Evolutionary conservation across 2,888 invertebrate genomes (phyloP).

Genomic region (Lepeophtheirus nordmannii): DNA sequence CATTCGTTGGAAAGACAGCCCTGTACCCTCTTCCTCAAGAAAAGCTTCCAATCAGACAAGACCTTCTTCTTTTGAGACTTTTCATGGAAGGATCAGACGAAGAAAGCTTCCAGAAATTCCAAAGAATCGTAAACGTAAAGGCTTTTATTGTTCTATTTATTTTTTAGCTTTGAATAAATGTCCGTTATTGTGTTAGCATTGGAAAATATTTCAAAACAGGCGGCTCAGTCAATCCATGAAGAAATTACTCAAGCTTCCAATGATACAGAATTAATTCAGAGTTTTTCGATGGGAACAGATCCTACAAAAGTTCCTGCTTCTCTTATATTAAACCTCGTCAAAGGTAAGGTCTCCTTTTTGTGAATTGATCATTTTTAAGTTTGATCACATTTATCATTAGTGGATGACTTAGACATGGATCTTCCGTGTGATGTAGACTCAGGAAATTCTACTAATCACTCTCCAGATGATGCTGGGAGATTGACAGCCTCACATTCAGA

Average conservation of each 20-base stretch:
- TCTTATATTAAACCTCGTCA: neutral
- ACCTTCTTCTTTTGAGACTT: conserved; percentile 27
- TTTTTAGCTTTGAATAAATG: neutral
- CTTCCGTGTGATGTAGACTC: conserved; percentile 56
- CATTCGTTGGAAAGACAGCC: neutral
- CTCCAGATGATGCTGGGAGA: conserved; percentile 48
- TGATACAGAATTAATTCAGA: neutral
- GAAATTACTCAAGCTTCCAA: neutral
- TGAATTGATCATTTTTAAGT: neutral
- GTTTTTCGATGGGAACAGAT: neutral
- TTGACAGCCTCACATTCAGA: conserved; percentile 50
- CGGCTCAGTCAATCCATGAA: neutral
- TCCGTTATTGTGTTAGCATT: neutral
- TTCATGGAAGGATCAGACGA: conserved; percentile 46
- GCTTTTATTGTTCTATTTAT: neutral
- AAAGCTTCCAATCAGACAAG: neutral
- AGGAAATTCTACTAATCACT: conserved; percentile 79
- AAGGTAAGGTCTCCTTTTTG: neutral
- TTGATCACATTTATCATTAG: neutral
- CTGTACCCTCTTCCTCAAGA: neutral
- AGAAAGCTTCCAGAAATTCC: conserved; percentile 77
- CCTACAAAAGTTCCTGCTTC: neutral
- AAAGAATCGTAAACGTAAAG: conserved; percentile 42
- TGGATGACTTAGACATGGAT: neutral
- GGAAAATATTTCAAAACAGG: neutral